These are phyloP conservation scores for Proterorhinus semilunaris DNA, from an alignment of 2,113 vertebrate genomes.

Conservation along the genomic window DNA sequence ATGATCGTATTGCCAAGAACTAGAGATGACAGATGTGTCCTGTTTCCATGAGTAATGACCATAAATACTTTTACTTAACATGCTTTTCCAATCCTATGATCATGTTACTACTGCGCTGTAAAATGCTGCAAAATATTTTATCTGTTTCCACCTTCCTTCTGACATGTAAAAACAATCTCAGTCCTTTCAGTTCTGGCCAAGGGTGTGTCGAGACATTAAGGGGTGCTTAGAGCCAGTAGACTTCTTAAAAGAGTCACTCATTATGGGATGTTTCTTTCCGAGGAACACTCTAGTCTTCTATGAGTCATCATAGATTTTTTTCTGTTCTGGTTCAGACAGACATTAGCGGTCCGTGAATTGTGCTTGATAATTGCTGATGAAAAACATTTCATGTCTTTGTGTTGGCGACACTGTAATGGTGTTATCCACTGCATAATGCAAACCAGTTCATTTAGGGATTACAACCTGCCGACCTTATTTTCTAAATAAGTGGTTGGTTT, in stretches of 20 bases:
- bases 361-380: conserved; percentile 18
- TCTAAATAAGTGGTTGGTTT: neutral
- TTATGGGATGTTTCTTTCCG: conserved; percentile 48
- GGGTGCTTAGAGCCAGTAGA: conserved; percentile 20
- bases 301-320: conserved; percentile 34
- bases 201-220: conserved; percentile 13
- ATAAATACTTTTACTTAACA: no score
- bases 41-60: no score
- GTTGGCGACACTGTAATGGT: neutral
- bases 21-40: no score
- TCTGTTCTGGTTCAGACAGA: conserved; percentile 34
- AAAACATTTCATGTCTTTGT: neutral
- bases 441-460: neutral
- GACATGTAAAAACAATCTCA: neutral
- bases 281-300: conserved; percentile 19
- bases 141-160: neutral
- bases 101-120: no score
- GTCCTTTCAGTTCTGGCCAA: neutral
- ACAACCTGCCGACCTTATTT: neutral
- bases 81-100: no score
- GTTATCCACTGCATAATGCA: neutral
- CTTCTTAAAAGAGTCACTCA: conserved; percentile 27
- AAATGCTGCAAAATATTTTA: no score
- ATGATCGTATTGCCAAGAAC: no score
- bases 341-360: conserved; percentile 22